Base-by-base conservation (phyloP, 2,797 vertebrate genomes). In the Oreochromis mossambicus region DNA sequence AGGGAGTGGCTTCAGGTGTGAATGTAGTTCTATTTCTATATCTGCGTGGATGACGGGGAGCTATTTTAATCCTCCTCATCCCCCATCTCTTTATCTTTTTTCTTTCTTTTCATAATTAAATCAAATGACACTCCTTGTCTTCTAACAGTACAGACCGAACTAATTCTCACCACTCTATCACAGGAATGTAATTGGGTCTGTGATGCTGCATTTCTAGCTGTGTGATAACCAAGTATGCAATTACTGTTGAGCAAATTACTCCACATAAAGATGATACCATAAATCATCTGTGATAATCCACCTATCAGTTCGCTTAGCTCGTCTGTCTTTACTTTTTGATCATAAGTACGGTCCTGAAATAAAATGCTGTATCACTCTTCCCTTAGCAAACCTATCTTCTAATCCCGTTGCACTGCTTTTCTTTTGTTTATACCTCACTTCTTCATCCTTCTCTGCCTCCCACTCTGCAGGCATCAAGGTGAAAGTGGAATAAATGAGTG, bases 31-130 rank as follows among this genome's bases (percentile, higher is more conserved):
- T 78, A 82, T 92, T 94, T 93, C 90, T 91, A 63, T 86, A 91
- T 88, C 86, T 92, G 88, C 87, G 81, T 84, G 77, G 85, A 86
- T 88, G 88, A 91, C 26, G 79, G 34, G 7, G 90, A 90, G 88
- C 94, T 96, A 95, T 95, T 95, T 95, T 90, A 87, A 85, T 91
- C 92, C 52, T 36, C n/a, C 70, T 70, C 51, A 48, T 79, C 41
- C 48, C 7, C 61, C 14, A 73, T 46, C 77, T 77, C 56, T 17
- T 51, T 38, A 70, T 36, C 56, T 29, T 58, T 79, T 63, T 48
- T 48, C 66, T 51, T 38, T 90, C 80, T 80, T 82, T 73, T 92
- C 83, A 92, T 95, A 94, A 96, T 96, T 94, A 95, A 95, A 93
- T 90, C 84, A 84, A 77, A 86, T 90, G 86, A 90, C 84, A 58